A percentile compares a stretch with the other conserved stretches of the same genome.
These are phyloP conservation scores for Sander lucioperca DNA, from an alignment of 2,113 vertebrate species.

Conservation along the genomic window DNA sequence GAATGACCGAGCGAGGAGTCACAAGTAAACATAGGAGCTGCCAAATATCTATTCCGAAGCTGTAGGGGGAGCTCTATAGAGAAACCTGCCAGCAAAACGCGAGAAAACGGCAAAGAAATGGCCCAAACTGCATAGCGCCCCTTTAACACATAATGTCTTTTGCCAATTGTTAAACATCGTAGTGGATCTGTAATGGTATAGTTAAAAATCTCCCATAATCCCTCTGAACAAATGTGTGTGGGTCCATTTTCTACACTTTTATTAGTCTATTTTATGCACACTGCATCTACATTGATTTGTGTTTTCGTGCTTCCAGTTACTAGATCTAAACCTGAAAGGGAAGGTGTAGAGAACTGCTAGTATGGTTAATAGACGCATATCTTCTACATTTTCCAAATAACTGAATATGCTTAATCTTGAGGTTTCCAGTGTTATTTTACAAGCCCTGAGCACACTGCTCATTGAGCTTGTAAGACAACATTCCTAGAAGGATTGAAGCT, in stretches of 20 bases:
- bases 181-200: too few species aligned
- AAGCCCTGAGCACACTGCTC: background rate
- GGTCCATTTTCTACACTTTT: background rate
- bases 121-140: too few species aligned
- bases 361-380: background rate
- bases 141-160: too few species aligned
- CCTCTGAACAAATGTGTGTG: background rate
- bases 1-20: too few species aligned
- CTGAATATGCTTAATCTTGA: background rate
- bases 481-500: conserved; percentile 6
- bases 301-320: background rate
- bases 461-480: conserved; percentile 21
- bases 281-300: background rate
- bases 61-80: too few species aligned
- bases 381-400: conserved; percentile 1
- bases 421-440: conserved; percentile 2
- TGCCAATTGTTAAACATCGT: too few species aligned
- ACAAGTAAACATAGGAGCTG: too few species aligned
- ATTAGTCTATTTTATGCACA: background rate
- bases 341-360: background rate
- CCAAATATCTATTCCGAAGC: too few species aligned
- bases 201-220: background rate
- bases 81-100: too few species aligned
- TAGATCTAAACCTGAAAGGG: background rate
- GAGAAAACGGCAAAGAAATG: too few species aligned